phyloP scores from a whole-genome alignment of 2,113 vertebrate species.

The Oreochromis tanganicae region DNA sequence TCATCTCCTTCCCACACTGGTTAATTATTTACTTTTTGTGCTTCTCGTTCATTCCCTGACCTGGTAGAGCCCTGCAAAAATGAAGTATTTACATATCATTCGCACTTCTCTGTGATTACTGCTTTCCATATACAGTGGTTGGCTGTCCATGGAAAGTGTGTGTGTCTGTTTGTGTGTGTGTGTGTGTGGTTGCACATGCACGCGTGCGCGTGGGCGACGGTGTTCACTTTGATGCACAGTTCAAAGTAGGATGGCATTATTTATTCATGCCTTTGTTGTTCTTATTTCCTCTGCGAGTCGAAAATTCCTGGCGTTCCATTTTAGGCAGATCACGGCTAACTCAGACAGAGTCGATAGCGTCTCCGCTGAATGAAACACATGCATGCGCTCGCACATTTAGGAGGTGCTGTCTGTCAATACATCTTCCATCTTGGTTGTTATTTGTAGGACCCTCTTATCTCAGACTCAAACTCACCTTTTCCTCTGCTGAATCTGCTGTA shows the following conservation, averaged over 20 bases:
- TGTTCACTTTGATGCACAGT: conserved; percentile 70
- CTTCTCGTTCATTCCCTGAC: conserved; percentile 14
- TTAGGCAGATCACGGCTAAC: conserved; percentile 47
- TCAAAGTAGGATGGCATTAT: conserved; percentile 70
- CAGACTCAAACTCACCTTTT: background rate
- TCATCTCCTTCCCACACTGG: background rate
- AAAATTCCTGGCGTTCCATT: conserved; percentile 62
- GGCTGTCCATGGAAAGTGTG: background rate
- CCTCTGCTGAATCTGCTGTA: background rate
- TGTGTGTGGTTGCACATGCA: conserved; percentile 15
- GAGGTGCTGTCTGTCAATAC: conserved; percentile 25
- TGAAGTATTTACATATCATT: conserved; percentile 46
- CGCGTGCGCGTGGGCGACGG: conserved; percentile 3
- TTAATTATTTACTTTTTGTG: conserved; percentile 32
- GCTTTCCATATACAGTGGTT: conserved; percentile 29
- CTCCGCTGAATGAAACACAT: background rate
- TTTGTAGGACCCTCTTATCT: conserved; percentile 25
- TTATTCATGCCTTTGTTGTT: conserved; percentile 75
- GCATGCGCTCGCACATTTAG: background rate
- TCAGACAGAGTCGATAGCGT: conserved; percentile 21
- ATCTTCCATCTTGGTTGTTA: conserved; percentile 22
- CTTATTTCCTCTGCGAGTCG: conserved; percentile 59
- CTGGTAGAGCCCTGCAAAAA: conserved; percentile 14
- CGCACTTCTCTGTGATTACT: conserved; percentile 17
- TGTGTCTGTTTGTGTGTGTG: background rate